Evolutionary conservation across 2,888 invertebrate species (phyloP), one percentile per base, ranked within the genome.

Genomic region (Caradrina clavipalpis): DNA sequence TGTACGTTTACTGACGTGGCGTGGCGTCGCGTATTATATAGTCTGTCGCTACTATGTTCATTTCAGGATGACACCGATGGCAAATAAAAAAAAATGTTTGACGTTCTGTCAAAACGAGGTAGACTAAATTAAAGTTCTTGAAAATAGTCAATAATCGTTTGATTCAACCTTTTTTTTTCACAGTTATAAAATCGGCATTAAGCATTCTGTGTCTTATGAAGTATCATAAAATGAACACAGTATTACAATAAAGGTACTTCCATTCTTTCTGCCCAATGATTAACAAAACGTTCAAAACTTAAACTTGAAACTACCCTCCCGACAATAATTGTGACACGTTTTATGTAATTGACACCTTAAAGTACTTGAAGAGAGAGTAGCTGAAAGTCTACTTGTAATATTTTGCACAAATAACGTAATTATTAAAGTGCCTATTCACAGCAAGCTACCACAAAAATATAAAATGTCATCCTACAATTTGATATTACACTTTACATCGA

Each of bases 291-390:
- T n/a, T n/a, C n/a, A n/a, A n/a, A 45, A 10, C n/a, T n/a, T n/a
- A 31, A 15, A 45, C 42, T 17, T 7, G 22, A 19, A 31, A 49
- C 19, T 62, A 47, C 35, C 10, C 19, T 15, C 5, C 42, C 17
- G 42, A 35, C 57, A 73, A 45, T 49, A 11, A 35, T 73, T 72
- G 58, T 73, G 73, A 73, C 73, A 58, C 13, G 15, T 31, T 59
- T 58, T 73, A 39, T 64, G 26, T 57, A 73, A 72, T 73, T 73
- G 73, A 73, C 65, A 47, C 7, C 26, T 47, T 26, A n/a, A 10
- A 42, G 8, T 45, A 47, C 21, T 26, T 45, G 17, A 21, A n/a
- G 6, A 53, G 39, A 56, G 26, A 39, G 19, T 67, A 22, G 39
- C 35, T 17, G 31, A 21, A 19, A 19, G 31, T 69, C 42, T 17